phyloP scores from a whole-genome alignment of 2,113 vertebrate genomes.

The Aegotheles bennettii region DNA sequence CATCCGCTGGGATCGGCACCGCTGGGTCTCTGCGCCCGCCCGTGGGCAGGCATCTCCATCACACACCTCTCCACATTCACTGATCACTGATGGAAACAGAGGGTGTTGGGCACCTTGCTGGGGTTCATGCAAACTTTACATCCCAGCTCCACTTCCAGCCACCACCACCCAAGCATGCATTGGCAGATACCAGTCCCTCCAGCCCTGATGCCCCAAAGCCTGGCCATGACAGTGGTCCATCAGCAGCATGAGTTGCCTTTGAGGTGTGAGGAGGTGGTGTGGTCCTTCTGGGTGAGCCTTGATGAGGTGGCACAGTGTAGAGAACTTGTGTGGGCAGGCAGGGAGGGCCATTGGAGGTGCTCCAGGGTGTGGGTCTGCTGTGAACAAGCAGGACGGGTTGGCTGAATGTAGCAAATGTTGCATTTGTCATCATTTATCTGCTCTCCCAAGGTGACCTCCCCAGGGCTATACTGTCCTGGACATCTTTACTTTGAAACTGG shows the following conservation, averaged over 20 bases:
- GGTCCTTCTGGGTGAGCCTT: background rate
- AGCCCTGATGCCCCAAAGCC: background rate
- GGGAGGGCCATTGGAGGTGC: background rate
- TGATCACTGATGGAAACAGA: background rate
- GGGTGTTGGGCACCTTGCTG: background rate
- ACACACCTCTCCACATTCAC: fast-evolving
- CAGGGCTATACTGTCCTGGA: background rate
- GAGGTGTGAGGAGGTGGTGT: background rate
- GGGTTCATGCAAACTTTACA: background rate
- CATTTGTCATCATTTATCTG: fast-evolving
- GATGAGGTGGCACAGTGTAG: fast-evolving
- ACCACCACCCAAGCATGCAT: fast-evolving
- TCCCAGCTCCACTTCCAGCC: background rate
- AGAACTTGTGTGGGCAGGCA: background rate
- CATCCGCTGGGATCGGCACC: background rate
- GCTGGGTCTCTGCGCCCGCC: background rate
- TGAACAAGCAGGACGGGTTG: background rate
- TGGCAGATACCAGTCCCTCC: background rate
- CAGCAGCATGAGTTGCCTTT: background rate
- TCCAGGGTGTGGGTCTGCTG: background rate
- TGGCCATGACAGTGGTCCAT: fast-evolving
- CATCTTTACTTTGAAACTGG: background rate
- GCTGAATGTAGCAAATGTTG: background rate
- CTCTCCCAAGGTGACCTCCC: background rate
- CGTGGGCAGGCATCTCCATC: fast-evolving